Base-by-base conservation (phyloP, 2,113 vertebrate species). In the Empidonax traillii region DNA sequence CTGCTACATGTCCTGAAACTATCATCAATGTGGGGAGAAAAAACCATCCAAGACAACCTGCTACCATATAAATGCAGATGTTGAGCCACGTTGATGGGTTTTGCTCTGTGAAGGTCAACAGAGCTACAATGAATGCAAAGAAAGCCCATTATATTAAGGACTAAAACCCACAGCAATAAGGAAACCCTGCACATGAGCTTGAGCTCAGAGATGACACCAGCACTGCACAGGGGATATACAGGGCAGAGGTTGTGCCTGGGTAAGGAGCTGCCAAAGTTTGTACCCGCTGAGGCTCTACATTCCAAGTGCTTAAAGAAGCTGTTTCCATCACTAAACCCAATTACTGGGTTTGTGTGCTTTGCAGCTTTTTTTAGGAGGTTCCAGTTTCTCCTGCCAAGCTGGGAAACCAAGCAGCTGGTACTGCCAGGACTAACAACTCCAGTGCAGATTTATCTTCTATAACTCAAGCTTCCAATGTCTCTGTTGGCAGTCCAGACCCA, bases 351-450 rank as follows among this genome's bases (percentile, higher is more conserved):
- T 91, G 35, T 62, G 63, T 39, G 13, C 46, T 73, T 39, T 71
- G 46, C 53, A 94, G 77, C 31, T 61, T 94, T 74, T 80, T 69
- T 76, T 21, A 39, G 35, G 10, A 89, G 49, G 74, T 41, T 39
- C 55, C 53, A 49, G n/a, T 58, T 62, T 83, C 93, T 69, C 77
- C 37, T 73, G 71, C 72, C 85, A 87, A 59, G 46, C 30, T 69
- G 69, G 86, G 52, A 93, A 86, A 56, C 33, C 63, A 1, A 92
- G 71, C 59, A 79, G 84, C 66, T 89, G 63, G 31, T 76, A 56
- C 61, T 77, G 47, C 58, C 77, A 87, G 75, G 62, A 80, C 82
- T 87, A 75, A 56, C 44, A 89, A 52, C 39, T 41, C 87, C 85
- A 68, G n/a, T 69, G 61, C 52, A 59, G 17, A 61, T 74, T 72